Percentiles rank a stretch among this genome's conserved stretches.
Evolutionary conservation across 2,797 vertebrate species (phyloP).

Genomic region (Pseudochromis fuscus): DNA sequence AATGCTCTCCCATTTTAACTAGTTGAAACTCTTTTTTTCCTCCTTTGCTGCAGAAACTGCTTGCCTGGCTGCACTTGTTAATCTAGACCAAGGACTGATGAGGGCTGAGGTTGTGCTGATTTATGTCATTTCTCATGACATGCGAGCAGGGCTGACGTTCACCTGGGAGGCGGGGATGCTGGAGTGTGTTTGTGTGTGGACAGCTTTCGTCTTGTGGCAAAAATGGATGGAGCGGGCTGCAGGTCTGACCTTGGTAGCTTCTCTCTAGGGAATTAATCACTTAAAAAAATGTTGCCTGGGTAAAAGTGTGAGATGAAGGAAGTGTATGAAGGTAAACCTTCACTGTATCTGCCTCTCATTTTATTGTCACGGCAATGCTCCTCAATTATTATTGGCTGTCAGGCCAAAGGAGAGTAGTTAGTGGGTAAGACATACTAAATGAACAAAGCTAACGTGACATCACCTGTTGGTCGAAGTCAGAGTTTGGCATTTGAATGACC

Average conservation of each 20-base stretch:
- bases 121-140: constrained; percentile 65
- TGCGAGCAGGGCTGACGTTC: constrained; percentile 53
- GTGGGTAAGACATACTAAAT: too few relatives aligned
- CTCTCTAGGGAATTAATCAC: constrained; percentile 33
- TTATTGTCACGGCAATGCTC: too few relatives aligned
- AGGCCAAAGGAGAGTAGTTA: too few relatives aligned
- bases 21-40: background rate
- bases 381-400: too few relatives aligned
- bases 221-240: constrained; percentile 33
- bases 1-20: constrained; percentile 4
- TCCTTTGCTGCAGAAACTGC: background rate
- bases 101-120: constrained; percentile 58
- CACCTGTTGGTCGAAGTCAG: too few relatives aligned
- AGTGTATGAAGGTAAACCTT: background rate
- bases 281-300: background rate
- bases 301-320: constrained; percentile 11
- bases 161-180: constrained; percentile 28
- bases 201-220: background rate
- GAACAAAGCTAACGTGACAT: too few relatives aligned
- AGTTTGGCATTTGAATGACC: too few relatives aligned
- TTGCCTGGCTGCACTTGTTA: constrained; percentile 53
- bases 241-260: constrained; percentile 66
- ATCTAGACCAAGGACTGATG: constrained; percentile 60
- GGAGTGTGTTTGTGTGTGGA: constrained; percentile 9
- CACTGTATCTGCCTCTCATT: too few relatives aligned